Evolutionary conservation across 2,797 vertebrate genomes (phyloP).

Genomic region (Megaceryle alcyon): DNA sequence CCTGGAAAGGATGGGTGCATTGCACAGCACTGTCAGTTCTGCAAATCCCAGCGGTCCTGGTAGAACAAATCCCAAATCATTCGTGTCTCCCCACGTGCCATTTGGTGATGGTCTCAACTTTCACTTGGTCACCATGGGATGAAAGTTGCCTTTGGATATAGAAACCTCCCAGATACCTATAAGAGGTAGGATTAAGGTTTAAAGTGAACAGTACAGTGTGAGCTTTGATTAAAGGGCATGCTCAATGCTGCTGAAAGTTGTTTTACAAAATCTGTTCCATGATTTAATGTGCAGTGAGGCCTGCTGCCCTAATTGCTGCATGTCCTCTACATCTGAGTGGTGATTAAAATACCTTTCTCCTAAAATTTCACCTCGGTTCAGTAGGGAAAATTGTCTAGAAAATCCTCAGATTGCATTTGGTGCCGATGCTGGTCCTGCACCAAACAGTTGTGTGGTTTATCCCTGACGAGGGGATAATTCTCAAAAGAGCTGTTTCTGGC

Average conservation of each 20-base stretch:
- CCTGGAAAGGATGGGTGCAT: not conserved
- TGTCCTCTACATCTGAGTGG: not conserved
- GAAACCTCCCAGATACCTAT: not conserved
- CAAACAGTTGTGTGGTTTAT: not conserved
- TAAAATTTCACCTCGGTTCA: not conserved
- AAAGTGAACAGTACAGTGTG: not conserved
- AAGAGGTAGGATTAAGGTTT: not conserved
- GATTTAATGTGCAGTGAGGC: not conserved
- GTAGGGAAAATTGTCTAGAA: not conserved
- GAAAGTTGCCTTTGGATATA: not conserved
- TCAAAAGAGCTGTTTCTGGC: not conserved
- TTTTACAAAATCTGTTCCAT: not conserved
- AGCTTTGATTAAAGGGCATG: not conserved
- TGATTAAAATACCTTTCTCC: not conserved
- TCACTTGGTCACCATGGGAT: not conserved
- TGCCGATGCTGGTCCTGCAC: not conserved
- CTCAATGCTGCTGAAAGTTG: not conserved
- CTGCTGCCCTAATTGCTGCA: not conserved
- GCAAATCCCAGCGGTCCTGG: not conserved
- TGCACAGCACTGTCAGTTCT: not conserved
- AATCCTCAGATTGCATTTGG: not conserved
- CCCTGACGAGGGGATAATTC: not conserved
- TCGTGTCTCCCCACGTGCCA: rapidly evolving
- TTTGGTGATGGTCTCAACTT: not conserved
- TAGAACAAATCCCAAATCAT: not conserved